These are phyloP conservation scores for Aquatica leii DNA, from an alignment of 2,888 invertebrate species.

Conservation along the genomic window DNA sequence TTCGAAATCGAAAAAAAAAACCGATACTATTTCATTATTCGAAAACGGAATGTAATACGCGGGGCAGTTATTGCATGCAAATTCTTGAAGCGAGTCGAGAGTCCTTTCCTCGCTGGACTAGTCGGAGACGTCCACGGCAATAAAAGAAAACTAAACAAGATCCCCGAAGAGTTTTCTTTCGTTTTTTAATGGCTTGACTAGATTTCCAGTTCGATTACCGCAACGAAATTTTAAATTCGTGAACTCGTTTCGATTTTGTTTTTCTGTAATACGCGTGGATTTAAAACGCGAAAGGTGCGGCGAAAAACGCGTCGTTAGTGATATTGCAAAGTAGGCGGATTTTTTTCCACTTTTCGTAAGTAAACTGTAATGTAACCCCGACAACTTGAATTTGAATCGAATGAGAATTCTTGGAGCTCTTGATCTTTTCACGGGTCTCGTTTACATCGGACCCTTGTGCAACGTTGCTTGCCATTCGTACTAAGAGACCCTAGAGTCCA, in stretches of 20 bases:
- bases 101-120: slow-evolving; percentile 41
- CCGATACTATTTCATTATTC: slow-evolving; percentile 53
- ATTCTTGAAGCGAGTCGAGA: slow-evolving; percentile 52
- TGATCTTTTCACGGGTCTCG: slow-evolving; percentile 52
- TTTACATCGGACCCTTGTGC: slow-evolving; percentile 46
- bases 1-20: background rate
- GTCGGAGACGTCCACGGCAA: slow-evolving; percentile 47
- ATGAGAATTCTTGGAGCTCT: slow-evolving; percentile 51
- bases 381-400: slow-evolving; percentile 50
- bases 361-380: slow-evolving; percentile 41
- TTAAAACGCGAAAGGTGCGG: no score
- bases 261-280: slow-evolving; percentile 2
- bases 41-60: slow-evolving; percentile 43
- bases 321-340: no score
- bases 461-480: slow-evolving; percentile 42
- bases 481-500: slow-evolving; percentile 31
- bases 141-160: slow-evolving; percentile 50
- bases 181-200: slow-evolving; percentile 48
- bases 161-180: slow-evolving; percentile 49
- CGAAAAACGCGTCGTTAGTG: no score
- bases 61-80: slow-evolving; percentile 58
- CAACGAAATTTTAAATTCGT: slow-evolving; percentile 12
- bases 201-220: slow-evolving; percentile 43
- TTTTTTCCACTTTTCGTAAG: slow-evolving; percentile 36
- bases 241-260: background rate